phyloP scores from a whole-genome alignment of 2,113 vertebrate species.

The Ibidorhyncha struthersii region DNA sequence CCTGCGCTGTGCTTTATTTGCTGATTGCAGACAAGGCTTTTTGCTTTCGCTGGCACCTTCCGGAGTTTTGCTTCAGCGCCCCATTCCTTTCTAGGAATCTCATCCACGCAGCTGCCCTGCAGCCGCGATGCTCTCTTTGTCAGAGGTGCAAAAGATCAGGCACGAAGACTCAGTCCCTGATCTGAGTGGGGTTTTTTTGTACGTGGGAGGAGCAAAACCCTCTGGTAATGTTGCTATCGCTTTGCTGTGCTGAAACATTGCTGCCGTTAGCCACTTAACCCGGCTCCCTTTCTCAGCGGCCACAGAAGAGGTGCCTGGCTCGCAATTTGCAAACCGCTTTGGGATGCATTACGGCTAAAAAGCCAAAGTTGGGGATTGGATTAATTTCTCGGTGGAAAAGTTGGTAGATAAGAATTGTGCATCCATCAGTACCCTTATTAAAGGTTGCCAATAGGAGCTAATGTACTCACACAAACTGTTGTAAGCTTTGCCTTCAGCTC shows the following conservation, averaged over 20 bases:
- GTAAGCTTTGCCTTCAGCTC: not conserved
- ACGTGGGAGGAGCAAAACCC: not conserved
- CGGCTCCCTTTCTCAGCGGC: not conserved
- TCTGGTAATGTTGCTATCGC: not conserved
- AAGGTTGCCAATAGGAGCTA: not conserved
- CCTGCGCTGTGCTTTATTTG: not conserved
- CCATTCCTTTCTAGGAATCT: slow-evolving; percentile 48
- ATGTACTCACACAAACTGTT: not conserved
- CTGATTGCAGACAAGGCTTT: not conserved
- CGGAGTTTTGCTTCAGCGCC: not conserved
- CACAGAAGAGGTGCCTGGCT: not conserved
- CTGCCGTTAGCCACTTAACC: not conserved
- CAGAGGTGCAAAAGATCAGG: not conserved
- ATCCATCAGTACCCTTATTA: not conserved
- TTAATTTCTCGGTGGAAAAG: not conserved
- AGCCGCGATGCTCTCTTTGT: not conserved
- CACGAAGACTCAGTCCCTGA: not conserved
- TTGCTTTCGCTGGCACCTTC: not conserved
- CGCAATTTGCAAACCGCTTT: not conserved
- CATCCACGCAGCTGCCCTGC: not conserved
- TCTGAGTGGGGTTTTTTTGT: not conserved
- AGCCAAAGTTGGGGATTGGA: not conserved
- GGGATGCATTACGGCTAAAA: not conserved
- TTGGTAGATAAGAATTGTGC: not conserved
- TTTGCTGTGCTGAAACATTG: not conserved